A percentile compares a stretch with the other conserved stretches of the same genome.
phyloP scores from a whole-genome alignment of 2,888 invertebrate species.

The Drosophila kanekoi region DNA sequence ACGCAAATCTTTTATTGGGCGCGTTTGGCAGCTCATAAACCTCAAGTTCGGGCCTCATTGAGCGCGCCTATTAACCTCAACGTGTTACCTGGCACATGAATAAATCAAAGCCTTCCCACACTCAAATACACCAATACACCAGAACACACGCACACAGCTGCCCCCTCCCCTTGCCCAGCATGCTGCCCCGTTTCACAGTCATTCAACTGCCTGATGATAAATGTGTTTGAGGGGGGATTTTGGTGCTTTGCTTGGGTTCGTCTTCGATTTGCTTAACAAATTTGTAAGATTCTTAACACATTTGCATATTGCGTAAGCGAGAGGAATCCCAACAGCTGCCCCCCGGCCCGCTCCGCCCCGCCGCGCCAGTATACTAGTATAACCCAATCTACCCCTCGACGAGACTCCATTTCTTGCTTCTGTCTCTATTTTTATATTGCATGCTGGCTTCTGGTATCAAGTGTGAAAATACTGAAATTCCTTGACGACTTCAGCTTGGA shows the following conservation, averaged over 20 bases:
- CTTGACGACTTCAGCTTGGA: constrained; percentile 55
- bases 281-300: constrained; percentile 79
- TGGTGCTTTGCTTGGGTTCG: constrained; percentile 43
- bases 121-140: constrained; percentile 8
- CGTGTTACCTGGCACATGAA: constrained; percentile 74
- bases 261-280: constrained; percentile 81
- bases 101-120: constrained; percentile 71
- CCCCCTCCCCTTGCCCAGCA: not conserved
- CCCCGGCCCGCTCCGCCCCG: not conserved
- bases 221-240: constrained; percentile 53
- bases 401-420: constrained; percentile 11
- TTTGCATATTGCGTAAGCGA: constrained; percentile 77
- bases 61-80: constrained; percentile 73
- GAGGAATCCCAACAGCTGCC: constrained; percentile 33
- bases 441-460: constrained; percentile 58
- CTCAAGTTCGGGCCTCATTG: constrained; percentile 47
- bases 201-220: constrained; percentile 64
- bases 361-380: not conserved
- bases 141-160: not conserved
- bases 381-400: not conserved
- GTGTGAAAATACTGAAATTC: constrained; percentile 56
- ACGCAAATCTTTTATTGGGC: constrained; percentile 54
- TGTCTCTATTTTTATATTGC: constrained; percentile 46
- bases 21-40: constrained; percentile 61
- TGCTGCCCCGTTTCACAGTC: constrained; percentile 20